Conservation (phyloP, 2,797 vertebrate genomes). For the Eptatretus atami region DNA sequence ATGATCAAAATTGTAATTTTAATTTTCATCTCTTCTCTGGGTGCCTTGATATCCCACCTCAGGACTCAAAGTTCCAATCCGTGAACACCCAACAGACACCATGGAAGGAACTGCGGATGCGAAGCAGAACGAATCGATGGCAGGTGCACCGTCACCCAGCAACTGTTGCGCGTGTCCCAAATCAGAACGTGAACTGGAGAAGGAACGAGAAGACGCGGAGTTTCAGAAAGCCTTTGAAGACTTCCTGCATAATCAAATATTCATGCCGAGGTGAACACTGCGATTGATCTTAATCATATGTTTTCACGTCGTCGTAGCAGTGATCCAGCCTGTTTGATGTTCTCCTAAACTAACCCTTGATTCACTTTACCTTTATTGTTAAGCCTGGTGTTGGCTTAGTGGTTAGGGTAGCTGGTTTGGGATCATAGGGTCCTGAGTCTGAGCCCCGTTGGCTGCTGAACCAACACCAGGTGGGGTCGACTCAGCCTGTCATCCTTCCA, state of each 20-base stretch:
- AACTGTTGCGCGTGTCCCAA: constrained; percentile 25
- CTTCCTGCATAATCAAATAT: constrained; percentile 28
- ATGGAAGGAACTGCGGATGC: constrained; percentile 18
- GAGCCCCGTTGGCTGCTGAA: too few relatives aligned
- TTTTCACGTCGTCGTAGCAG: too few relatives aligned
- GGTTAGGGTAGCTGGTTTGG: too few relatives aligned
- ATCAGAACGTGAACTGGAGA: constrained; percentile 12
- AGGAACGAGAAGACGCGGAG: constrained; percentile 16
- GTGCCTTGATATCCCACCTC: not conserved
- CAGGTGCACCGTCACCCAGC: constrained; percentile 8
- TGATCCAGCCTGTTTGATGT: too few relatives aligned
- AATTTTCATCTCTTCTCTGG: not conserved
- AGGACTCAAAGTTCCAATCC: not conserved
- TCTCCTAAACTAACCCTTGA: too few relatives aligned
- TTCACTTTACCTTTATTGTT: too few relatives aligned
- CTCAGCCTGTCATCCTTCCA: too few relatives aligned
- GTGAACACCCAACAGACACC: constrained; percentile 26
- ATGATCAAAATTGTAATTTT: too few relatives aligned
- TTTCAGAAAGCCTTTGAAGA: constrained; percentile 35
- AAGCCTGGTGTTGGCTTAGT: too few relatives aligned
- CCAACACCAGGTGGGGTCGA: too few relatives aligned
- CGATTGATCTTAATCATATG: too few relatives aligned
- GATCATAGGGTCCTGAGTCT: too few relatives aligned
- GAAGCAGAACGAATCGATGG: constrained; percentile 12
- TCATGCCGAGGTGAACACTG: constrained; percentile 20